Evolutionary conservation across 2,113 vertebrate genomes (phyloP).

Genomic region (Cricetomys ansorgei): DNA sequence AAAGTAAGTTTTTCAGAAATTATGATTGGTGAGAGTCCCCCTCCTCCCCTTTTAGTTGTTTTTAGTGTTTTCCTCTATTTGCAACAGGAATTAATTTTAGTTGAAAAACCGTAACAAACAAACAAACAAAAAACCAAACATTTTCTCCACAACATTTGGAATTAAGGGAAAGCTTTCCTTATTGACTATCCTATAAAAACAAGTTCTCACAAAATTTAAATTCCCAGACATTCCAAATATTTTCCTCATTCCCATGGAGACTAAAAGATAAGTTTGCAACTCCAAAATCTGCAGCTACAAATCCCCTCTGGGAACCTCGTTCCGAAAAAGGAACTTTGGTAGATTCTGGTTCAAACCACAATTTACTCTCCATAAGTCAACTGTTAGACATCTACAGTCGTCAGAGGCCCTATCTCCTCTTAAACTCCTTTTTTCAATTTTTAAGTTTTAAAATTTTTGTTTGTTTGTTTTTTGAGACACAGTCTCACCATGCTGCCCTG

Average conservation of each 20-base stretch:
- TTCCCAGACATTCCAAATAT: conserved; percentile 79
- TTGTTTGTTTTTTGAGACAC: background rate
- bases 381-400: background rate
- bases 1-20: background rate
- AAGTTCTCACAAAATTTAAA: conserved; percentile 75
- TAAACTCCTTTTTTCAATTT: conserved; percentile 11
- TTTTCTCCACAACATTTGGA: conserved; percentile 36
- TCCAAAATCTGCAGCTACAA: conserved; percentile 46
- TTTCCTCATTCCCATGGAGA: conserved; percentile 72
- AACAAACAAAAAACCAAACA: background rate
- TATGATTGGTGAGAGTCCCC: background rate
- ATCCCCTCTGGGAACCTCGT: conserved; percentile 40
- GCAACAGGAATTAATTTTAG: conserved; percentile 43
- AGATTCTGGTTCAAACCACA: conserved; percentile 64
- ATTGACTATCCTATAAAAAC: conserved; percentile 62
- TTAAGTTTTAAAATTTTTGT: background rate
- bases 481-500: background rate
- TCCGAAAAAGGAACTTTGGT: conserved; percentile 60
- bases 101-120: background rate
- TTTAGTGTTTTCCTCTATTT: conserved; percentile 40
- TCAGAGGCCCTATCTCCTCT: background rate
- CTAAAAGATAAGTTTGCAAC: conserved; percentile 70
- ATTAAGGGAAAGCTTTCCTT: conserved; percentile 60
- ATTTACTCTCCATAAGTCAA: conserved; percentile 27
- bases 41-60: background rate